These are phyloP conservation scores for Macaria notata DNA, from an alignment of 2,888 invertebrate species.

Conservation along the genomic window DNA sequence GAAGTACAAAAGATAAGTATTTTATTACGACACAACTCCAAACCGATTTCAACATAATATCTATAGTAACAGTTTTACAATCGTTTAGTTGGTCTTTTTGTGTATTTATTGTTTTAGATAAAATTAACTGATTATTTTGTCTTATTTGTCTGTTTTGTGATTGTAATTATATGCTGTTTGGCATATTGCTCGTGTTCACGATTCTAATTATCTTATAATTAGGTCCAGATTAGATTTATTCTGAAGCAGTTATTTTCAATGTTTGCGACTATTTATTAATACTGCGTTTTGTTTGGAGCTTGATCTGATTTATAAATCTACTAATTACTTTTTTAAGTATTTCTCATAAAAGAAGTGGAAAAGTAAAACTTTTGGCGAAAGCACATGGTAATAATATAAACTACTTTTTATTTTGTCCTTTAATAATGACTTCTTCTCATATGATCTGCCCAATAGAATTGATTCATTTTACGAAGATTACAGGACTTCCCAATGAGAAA, in stretches of 20 bases:
- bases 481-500: too few species aligned
- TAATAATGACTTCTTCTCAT: too few species aligned
- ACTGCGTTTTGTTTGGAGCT: not conserved
- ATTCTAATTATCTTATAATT: conserved; percentile 23
- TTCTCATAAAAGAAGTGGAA: too few species aligned
- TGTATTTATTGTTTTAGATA: conserved; percentile 31
- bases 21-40: not conserved
- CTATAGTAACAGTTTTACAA: not conserved
- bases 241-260: not conserved
- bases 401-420: too few species aligned
- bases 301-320: not conserved
- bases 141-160: conserved; percentile 20
- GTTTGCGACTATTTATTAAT: too few species aligned
- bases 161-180: conserved; percentile 19
- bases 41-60: conserved; percentile 3
- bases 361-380: too few species aligned
- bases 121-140: conserved; percentile 29
- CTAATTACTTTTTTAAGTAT: too few species aligned
- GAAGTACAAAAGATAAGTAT: not conserved
- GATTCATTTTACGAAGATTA: too few species aligned
- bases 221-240: conserved; percentile 15
- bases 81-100: conserved; percentile 25
- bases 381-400: too few species aligned
- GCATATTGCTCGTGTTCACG: conserved; percentile 20
- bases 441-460: too few species aligned